Evolutionary conservation across 2,888 invertebrate genomes (phyloP), one percentile per base, ranked within the genome.

Genomic region (Xestobium rufovillosum): DNA sequence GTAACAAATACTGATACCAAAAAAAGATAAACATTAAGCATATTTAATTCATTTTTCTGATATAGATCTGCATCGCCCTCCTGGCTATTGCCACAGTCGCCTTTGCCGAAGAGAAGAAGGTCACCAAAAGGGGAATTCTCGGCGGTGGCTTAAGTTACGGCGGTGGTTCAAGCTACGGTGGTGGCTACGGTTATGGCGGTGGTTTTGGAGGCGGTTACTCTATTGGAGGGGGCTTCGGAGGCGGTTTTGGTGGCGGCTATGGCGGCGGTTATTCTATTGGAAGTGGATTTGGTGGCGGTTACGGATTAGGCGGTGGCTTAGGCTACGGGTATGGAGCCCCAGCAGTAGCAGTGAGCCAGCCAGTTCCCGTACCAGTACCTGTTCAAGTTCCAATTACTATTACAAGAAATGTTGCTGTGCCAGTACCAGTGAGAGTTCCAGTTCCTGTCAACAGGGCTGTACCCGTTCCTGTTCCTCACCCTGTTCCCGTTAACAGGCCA

Each of bases 381-480:
- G 36, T 38, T 15, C 50, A 74, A 9, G 75, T 76, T 2, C 67
- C 69, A 2, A 73, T 74, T 2, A 69, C 23, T 19, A 19, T 19
- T 8, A 19, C 70, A 45, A 67, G 60, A 10, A 15, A 16, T 2
- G 8, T 16, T n/a, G 10, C 11, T 26, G 8, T 23, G n/a, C 6
- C 23, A 6, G 23, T 19, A 8, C 23, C 23, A 19, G n/a, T 19
- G n/a, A 6, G 23, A 6, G 60, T 40, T 12, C 55, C 60, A 11
- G 60, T 63, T n/a, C 46, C 55, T n/a, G 63, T 57, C 9, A 72
- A 70, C 9, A 69, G 75, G 0, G 76, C 77, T 0, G 73, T 79
- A 10, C 65, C 73, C 35, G 73, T 79, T 0, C 58, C 64, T 38
- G 53, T 60, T 34, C 65, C 66, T 11, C 55, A 59, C 25, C 67